These are phyloP conservation scores for Lagopus leucura DNA, from an alignment of 2,113 vertebrate genomes.

Conservation along the genomic window DNA sequence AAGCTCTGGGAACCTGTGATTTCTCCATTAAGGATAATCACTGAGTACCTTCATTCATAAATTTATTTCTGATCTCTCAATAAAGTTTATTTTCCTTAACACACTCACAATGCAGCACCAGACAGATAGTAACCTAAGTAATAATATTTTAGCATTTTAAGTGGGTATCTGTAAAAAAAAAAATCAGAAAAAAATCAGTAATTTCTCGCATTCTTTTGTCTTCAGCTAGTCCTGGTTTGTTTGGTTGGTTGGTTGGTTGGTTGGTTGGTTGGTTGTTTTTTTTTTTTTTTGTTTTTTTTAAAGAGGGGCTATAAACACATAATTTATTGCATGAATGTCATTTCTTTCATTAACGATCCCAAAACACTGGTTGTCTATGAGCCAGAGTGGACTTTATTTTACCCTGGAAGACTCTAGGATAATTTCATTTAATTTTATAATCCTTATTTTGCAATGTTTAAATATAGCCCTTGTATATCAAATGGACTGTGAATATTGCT, in stretches of 20 bases:
- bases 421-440: slow-evolving; percentile 24
- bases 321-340: background rate
- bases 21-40: background rate
- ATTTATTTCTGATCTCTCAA: background rate
- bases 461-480: background rate
- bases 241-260: too few relatives aligned
- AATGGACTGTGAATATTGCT: background rate
- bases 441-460: background rate
- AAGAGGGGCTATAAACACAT: background rate
- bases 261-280: too few relatives aligned
- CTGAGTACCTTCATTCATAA: background rate
- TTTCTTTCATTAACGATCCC: background rate
- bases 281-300: too few relatives aligned
- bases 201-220: background rate
- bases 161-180: background rate
- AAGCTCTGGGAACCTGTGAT: background rate
- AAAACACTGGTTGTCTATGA: background rate
- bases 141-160: background rate
- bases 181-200: background rate
- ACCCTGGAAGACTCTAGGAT: background rate
- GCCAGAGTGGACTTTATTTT: background rate
- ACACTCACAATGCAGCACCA: background rate
- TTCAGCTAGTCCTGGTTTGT: background rate
- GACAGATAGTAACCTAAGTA: background rate
- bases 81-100: background rate